These are phyloP conservation scores for Jacana jacana DNA, from an alignment of 2,113 vertebrate species.

Conservation along the genomic window DNA sequence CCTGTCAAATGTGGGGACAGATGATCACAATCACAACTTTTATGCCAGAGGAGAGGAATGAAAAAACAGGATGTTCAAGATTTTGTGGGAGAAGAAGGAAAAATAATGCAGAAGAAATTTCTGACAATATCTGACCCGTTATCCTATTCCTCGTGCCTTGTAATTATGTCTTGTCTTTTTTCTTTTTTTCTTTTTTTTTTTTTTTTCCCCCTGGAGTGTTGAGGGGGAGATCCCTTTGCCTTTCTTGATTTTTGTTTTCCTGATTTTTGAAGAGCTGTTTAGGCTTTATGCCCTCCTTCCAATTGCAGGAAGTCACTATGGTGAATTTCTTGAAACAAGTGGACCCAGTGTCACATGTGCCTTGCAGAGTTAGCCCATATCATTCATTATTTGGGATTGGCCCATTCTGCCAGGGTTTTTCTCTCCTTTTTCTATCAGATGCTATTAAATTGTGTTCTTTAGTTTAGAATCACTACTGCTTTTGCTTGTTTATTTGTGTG, in stretches of 20 bases:
- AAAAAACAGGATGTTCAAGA: not conserved
- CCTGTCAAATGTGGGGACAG: not conserved
- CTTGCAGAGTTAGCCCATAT: not conserved
- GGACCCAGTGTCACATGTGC: not conserved
- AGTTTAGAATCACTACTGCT: not conserved
- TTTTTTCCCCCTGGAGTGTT: accelerated
- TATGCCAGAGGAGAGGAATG: not conserved
- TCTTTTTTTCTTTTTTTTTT: not conserved
- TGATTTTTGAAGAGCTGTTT: not conserved
- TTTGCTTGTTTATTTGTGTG: not conserved
- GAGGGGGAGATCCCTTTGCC: not conserved
- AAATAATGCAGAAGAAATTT: not conserved
- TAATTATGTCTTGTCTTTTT: not conserved
- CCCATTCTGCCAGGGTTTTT: not conserved
- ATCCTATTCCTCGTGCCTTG: not conserved
- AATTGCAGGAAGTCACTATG: not conserved
- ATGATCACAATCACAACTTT: not conserved
- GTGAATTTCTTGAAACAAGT: not conserved
- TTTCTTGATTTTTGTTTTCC: not conserved
- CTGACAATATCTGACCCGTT: not conserved
- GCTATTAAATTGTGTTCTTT: not conserved
- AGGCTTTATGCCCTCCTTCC: not conserved
- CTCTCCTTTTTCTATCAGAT: not conserved
- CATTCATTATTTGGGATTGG: not conserved
- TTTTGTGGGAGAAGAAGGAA: not conserved